phyloP scores from a whole-genome alignment of 2,797 vertebrate genomes.

The Lophius americanus region DNA sequence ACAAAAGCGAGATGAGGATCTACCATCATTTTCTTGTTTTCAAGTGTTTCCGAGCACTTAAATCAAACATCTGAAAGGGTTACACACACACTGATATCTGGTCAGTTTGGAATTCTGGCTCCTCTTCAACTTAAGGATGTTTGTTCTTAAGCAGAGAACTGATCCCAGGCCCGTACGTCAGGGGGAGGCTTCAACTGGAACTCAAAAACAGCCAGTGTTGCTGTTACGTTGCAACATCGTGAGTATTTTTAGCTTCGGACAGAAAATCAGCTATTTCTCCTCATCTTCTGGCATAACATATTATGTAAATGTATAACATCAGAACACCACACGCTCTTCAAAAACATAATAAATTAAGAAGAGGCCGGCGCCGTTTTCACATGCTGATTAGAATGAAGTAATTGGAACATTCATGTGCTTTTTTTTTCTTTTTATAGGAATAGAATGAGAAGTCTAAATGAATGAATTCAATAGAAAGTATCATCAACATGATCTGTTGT shows the following conservation, averaged over 20 bases:
- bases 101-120: conserved; percentile 38
- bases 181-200: conserved; percentile 50
- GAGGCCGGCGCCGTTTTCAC: conserved; percentile 32
- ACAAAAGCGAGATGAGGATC: conserved; percentile 16
- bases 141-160: conserved; percentile 37
- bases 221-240: conserved; percentile 79
- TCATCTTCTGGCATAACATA: conserved; percentile 55
- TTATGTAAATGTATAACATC: conserved; percentile 66
- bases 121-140: conserved; percentile 33
- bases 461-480: conserved; percentile 29
- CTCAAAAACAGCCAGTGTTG: conserved; percentile 72
- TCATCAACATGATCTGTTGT: conserved; percentile 45
- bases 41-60: conserved; percentile 27
- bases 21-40: conserved; percentile 27
- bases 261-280: conserved; percentile 42
- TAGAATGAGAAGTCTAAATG: conserved; percentile 30
- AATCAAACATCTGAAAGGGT: conserved; percentile 31
- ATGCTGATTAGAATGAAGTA: conserved; percentile 17
- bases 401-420: conserved; percentile 24
- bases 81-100: conserved; percentile 23
- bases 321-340: conserved; percentile 63
- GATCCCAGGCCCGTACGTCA: conserved; percentile 43
- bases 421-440: conserved; percentile 32
- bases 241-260: conserved; percentile 70
- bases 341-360: conserved; percentile 59